These are phyloP conservation scores for Macquaria australasica DNA, from an alignment of 2,113 vertebrate species.

Conservation along the genomic window DNA sequence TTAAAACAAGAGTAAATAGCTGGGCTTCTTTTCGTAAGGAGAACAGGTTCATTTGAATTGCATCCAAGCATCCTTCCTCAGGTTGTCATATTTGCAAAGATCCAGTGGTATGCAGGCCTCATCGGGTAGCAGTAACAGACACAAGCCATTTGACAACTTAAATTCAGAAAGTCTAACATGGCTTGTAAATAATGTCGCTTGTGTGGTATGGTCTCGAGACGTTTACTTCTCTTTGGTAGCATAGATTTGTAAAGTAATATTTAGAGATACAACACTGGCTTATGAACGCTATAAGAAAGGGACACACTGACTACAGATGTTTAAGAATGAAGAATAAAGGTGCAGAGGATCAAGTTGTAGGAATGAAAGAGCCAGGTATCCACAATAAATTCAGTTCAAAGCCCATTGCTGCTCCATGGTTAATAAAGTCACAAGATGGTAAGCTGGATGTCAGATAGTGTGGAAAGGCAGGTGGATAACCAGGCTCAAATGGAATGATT, in stretches of 20 bases:
- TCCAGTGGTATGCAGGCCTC: slow-evolving; percentile 56
- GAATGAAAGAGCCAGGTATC: slow-evolving; percentile 6
- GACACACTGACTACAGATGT: background rate
- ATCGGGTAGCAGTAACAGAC: slow-evolving; percentile 26
- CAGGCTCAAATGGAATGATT: slow-evolving; percentile 41
- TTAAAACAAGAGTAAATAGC: slow-evolving; percentile 20
- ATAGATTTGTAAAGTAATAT: slow-evolving; percentile 16
- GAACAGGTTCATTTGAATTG: slow-evolving; percentile 33
- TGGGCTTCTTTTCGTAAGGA: slow-evolving; percentile 2
- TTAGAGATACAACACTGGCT: slow-evolving; percentile 27
- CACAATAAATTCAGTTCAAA: slow-evolving; percentile 22
- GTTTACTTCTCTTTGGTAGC: slow-evolving; percentile 62
- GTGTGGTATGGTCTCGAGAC: slow-evolving; percentile 18
- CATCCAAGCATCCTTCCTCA: slow-evolving; percentile 41
- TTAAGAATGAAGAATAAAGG: slow-evolving; percentile 17
- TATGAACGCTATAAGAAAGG: slow-evolving; percentile 10
- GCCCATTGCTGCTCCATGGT: background rate
- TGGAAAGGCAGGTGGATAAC: slow-evolving; percentile 16
- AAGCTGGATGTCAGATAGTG: slow-evolving; percentile 8
- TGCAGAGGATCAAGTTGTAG: slow-evolving; percentile 2
- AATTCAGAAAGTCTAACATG: slow-evolving; percentile 42
- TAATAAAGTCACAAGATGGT: background rate
- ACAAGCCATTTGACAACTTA: slow-evolving; percentile 50
- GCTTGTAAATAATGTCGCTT: slow-evolving; percentile 56
- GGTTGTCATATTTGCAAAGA: slow-evolving; percentile 47